A percentile compares a stretch with the other conserved stretches of the same genome.
These are phyloP conservation scores for Garra rufa DNA, from an alignment of 2,113 vertebrate species.

Conservation along the genomic window DNA sequence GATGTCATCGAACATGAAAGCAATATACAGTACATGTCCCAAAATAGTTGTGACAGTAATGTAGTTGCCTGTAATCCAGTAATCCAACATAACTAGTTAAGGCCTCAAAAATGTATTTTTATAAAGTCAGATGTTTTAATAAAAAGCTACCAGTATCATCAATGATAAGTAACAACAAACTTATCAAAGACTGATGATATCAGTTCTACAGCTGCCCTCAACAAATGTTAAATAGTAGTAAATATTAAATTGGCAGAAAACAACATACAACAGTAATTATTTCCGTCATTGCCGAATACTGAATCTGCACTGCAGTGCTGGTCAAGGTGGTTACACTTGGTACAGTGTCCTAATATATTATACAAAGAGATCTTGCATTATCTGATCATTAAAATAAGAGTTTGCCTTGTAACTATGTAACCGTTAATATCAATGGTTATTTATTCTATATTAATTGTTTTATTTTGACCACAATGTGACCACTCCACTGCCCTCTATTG, in stretches of 20 bases:
- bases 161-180: background rate
- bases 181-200: background rate
- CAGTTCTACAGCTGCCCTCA: background rate
- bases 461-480: constrained; percentile 11
- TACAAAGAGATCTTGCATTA: background rate
- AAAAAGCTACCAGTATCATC: background rate
- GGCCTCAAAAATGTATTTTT: background rate
- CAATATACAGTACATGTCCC: background rate
- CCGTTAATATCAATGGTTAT: background rate
- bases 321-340: background rate
- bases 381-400: background rate
- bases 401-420: background rate
- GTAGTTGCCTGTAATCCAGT: background rate
- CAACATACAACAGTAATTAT: background rate
- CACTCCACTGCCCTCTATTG: constrained; percentile 55
- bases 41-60: background rate
- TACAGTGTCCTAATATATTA: background rate
- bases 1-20: background rate
- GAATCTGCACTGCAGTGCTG: background rate
- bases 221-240: background rate
- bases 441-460: background rate
- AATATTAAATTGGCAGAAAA: background rate
- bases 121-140: background rate
- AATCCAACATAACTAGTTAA: background rate
- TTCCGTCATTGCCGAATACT: background rate